Percentiles rank a stretch among this genome's conserved stretches.
These are phyloP conservation scores for Drosophila longiperda DNA, from an alignment of 2,888 invertebrate species.

Conservation along the genomic window DNA sequence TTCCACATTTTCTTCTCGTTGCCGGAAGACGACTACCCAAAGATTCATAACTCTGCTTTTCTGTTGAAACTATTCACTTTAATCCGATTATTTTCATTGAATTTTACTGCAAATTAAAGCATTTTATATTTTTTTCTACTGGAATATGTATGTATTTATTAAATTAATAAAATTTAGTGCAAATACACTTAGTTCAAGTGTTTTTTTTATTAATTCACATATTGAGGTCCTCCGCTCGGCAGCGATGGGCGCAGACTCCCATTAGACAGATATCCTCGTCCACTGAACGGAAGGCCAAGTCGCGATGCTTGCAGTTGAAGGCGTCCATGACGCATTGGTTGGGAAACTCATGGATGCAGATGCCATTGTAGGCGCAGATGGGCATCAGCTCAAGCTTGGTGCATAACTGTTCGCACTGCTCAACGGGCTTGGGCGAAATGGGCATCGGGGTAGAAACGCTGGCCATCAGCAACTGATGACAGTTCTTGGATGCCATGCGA, in stretches of 20 bases:
- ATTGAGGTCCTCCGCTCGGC: slow-evolving; percentile 63
- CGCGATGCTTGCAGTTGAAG: slow-evolving; percentile 78
- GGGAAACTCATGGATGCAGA: slow-evolving; percentile 79
- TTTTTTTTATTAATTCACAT: slow-evolving; percentile 10
- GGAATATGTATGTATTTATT: not conserved
- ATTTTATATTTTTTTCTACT: not conserved
- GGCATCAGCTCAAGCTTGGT: slow-evolving; percentile 78
- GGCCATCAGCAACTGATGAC: slow-evolving; percentile 50
- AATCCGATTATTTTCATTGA: not conserved
- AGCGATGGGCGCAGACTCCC: slow-evolving; percentile 55
- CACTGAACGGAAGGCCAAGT: slow-evolving; percentile 65
- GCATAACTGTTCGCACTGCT: slow-evolving; percentile 72
- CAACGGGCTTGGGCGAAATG: slow-evolving; percentile 9
- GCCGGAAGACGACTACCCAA: not conserved
- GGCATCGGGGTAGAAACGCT: slow-evolving; percentile 23
- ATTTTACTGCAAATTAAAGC: not conserved
- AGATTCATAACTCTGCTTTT: not conserved
- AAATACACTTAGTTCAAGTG: not conserved
- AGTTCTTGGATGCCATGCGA: slow-evolving; percentile 39
- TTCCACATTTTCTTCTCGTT: not conserved
- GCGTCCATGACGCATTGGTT: slow-evolving; percentile 81
- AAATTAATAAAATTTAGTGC: not conserved
- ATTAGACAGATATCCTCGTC: slow-evolving; percentile 68
- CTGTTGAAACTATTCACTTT: not conserved
- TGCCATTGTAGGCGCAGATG: slow-evolving; percentile 77